Evolutionary conservation across 2,797 vertebrate species (phyloP), one percentile per base, ranked within the genome.

Genomic region (Eulemur coronatus): DNA sequence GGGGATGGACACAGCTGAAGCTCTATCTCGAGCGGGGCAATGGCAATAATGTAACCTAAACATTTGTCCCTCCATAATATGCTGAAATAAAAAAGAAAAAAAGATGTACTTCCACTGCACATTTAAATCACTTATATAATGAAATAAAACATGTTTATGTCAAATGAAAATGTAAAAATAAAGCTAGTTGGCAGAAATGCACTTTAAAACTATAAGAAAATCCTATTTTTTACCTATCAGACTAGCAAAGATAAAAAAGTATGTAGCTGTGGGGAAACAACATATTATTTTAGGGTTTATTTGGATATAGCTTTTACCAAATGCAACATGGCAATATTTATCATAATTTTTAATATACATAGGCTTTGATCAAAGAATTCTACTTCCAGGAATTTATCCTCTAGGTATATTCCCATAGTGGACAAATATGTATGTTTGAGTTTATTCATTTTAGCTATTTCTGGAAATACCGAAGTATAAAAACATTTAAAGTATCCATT

Each of bases 381-480:
- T 75, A 69, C 28, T 70, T 88, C 12, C 48, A 81, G 35, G 8
- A 92, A 41, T 84, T 61, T 82, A 52, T 46, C 4, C 12, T 65
- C 41, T 7, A 72, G 33, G 43, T 33, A 48, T 72, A 76, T 48
- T 70, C 13, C 22, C 30, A 69, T 17, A 89, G 5, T 82, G 24
- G 11, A 75, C 50, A 96, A 38, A 84, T n/a, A 46, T 30, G 24
- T 46, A 79, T 84, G 2, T 22, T 33, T 78, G 0, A 59, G 0
- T 9, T 75, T 35, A 84, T 87, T 80, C 7, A 75, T 76, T 76
- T 78, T 78, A 41, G 13, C 3, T 72, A 73, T 84, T 94, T 95
- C 38, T 94, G 35, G 24, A 93, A 88, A 90, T 50, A 84, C 0
- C 17, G 52, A 84, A 81, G 1, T 12, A 46, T 72, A 46, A 48